Base-by-base conservation (phyloP, 2,888 invertebrate species). In the Eledona agricola region DNA sequence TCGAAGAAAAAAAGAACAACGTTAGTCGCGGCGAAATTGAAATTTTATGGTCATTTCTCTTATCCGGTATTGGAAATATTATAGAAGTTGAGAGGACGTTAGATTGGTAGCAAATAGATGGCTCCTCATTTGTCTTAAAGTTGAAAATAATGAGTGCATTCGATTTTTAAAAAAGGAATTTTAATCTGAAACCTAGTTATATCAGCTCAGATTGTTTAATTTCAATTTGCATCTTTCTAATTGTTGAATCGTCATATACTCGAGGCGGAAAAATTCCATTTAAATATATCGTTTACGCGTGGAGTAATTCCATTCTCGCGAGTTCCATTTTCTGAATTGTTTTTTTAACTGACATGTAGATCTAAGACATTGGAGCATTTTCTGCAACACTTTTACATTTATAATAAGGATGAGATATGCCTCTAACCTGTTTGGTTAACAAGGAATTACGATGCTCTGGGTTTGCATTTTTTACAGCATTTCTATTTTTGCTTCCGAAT, bases 181-280 rank as follows among this genome's bases (percentile, higher is more conserved):
- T 43, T 51, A 51, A 51, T 42, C 42, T 51, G n/a, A n/a, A n/a
- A n/a, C n/a, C n/a, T 42, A 25, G 23, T 51, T 15, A 28, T 42
- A 42, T 42, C 43, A 51, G 19, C 22, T 35, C 34, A 51, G 49
- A 51, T 23, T 43, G 43, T 43, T 51, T 43, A 34, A 51, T 35
- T 43, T 51, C 42, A 43, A 51, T 51, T 51, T 51, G 35, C 26
- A 43, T 43, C 42, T 42, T 51, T 43, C 34, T 51, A 51, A 51
- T 35, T 51, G 35, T 25, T 19, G 43, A 51, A 51, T 43, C 28
- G 35, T 51, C 22, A 51, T 35, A 28, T 32, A 42, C 11, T 20
- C 7, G 26, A 29, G 16, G 22, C 19, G 23, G 17, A 10, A 29
- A 32, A 34, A 42, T 35, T 51, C 43, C 26, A 43, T 19, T 34